Conservation (phyloP, 2,797 vertebrate species). For the Oreochromis grahami region DNA sequence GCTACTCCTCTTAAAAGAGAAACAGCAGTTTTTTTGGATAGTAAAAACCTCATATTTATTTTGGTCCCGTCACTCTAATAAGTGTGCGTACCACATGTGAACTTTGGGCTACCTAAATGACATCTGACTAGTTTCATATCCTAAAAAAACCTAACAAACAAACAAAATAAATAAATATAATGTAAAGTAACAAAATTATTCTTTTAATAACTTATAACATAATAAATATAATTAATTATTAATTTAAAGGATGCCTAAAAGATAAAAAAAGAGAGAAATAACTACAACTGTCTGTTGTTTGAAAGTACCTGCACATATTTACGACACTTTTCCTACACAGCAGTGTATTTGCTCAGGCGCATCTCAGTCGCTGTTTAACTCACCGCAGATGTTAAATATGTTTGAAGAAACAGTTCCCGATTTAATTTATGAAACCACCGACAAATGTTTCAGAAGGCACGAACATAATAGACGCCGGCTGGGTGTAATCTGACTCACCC, state of each 20-base stretch:
- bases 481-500: neutral
- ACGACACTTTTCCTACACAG: neutral
- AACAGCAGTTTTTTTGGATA: neutral
- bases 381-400: neutral
- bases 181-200: fast-evolving
- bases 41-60: neutral
- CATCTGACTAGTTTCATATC: neutral
- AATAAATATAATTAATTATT: neutral
- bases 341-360: neutral
- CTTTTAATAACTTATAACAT: neutral
- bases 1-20: neutral
- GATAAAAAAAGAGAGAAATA: neutral
- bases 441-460: neutral
- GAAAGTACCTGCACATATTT: neutral
- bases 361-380: neutral
- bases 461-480: neutral
- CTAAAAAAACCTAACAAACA: neutral
- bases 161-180: neutral
- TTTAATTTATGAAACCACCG: neutral
- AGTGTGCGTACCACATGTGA: neutral
- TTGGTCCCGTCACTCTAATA: neutral
- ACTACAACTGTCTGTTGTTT: neutral
- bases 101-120: neutral
- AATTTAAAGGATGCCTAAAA: neutral
- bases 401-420: neutral